These are phyloP conservation scores for Epirrita christyi DNA, from an alignment of 2,888 invertebrate species.

Conservation along the genomic window DNA sequence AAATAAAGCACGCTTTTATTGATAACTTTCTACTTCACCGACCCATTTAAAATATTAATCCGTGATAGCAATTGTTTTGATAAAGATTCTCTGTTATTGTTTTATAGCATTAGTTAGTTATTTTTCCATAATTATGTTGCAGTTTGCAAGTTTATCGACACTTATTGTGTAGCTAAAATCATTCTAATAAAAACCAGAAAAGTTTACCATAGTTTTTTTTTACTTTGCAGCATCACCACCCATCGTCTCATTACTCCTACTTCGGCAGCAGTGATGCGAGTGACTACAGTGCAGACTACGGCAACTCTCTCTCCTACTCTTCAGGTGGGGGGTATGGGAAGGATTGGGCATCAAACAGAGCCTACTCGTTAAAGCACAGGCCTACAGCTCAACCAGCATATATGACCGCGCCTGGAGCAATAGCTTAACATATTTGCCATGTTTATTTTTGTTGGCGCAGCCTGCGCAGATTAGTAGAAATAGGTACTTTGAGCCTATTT, in stretches of 20 bases:
- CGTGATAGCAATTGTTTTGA: slow-evolving; percentile 25
- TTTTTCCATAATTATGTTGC: too few species aligned
- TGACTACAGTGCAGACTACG: slow-evolving; percentile 73
- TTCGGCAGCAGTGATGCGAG: slow-evolving; percentile 69
- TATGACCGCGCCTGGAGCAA: slow-evolving; percentile 71
- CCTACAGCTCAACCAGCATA: slow-evolving; percentile 65
- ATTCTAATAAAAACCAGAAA: too few species aligned
- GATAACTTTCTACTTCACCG: slow-evolving; percentile 32
- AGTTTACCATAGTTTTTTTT: too few species aligned
- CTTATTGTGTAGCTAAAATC: too few species aligned
- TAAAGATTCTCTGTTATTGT: slow-evolving; percentile 13
- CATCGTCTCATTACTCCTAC: slow-evolving; percentile 68
- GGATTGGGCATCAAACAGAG: slow-evolving; percentile 79
- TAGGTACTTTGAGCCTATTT: background rate
- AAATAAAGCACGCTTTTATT: slow-evolving; percentile 35
- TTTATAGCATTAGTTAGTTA: too few species aligned
- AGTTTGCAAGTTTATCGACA: too few species aligned
- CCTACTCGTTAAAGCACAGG: slow-evolving; percentile 69
- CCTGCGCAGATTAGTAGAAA: background rate
- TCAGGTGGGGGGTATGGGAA: slow-evolving; percentile 71
- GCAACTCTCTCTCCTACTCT: slow-evolving; percentile 66
- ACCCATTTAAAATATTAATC: slow-evolving; percentile 34
- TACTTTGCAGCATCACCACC: slow-evolving; percentile 63
- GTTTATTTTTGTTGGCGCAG: slow-evolving; percentile 3
- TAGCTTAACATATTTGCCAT: slow-evolving; percentile 45